Conservation (phyloP, 2,888 invertebrate species). For the Listrodromus nycthemerus region DNA sequence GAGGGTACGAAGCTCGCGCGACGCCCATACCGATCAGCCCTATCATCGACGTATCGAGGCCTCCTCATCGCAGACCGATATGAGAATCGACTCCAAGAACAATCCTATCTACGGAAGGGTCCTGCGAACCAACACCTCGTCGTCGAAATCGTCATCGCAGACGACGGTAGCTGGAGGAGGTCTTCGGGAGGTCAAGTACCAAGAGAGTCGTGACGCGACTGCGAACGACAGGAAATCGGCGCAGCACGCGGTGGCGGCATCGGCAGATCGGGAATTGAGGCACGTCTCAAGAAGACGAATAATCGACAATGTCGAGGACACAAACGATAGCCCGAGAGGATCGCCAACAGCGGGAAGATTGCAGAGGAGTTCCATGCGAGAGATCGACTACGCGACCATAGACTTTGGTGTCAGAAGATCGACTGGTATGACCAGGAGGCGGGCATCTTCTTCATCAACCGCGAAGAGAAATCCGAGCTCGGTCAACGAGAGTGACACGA, state of each 20-base stretch:
- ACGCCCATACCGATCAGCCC: conserved; percentile 69
- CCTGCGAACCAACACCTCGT: conserved; percentile 66
- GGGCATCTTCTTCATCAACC: not conserved
- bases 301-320: conserved; percentile 76
- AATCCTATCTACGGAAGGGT: conserved; percentile 71
- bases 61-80: conserved; percentile 68
- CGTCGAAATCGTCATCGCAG: conserved; percentile 55
- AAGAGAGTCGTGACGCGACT: conserved; percentile 55
- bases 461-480: conserved; percentile 23
- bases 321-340: conserved; percentile 1
- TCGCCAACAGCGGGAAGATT: conserved; percentile 7
- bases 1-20: conserved; percentile 59
- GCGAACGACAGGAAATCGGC: conserved; percentile 58
- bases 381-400: conserved; percentile 58
- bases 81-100: conserved; percentile 66
- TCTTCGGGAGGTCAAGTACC: conserved; percentile 56
- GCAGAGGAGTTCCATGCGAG: conserved; percentile 42
- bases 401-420: conserved; percentile 37
- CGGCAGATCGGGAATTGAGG: conserved; percentile 67
- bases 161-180: conserved; percentile 52
- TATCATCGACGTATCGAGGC: conserved; percentile 62
- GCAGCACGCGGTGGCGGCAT: conserved; percentile 19
- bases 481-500: conserved; percentile 41
- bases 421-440: not conserved
- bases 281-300: conserved; percentile 80